Evolutionary conservation across 2,797 vertebrate genomes (phyloP).

Genomic region (Pseudochirops cupreus): DNA sequence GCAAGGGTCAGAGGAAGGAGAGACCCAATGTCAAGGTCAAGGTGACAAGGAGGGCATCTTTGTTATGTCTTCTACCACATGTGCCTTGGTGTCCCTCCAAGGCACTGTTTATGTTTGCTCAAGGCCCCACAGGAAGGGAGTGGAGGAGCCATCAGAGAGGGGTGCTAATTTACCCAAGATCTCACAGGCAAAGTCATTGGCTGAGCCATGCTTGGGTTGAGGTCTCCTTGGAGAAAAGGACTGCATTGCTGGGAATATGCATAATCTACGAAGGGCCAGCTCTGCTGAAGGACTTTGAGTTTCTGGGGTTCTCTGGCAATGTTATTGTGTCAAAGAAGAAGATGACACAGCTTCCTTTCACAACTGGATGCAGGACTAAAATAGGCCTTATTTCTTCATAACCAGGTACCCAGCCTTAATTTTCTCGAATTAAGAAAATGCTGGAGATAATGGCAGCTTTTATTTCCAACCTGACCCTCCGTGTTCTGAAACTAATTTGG

Average conservation of each 20-base stretch:
- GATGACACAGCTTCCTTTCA: constrained; percentile 49
- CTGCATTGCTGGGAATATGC: not conserved
- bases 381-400: constrained; percentile 61
- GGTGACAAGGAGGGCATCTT: not conserved
- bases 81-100: not conserved
- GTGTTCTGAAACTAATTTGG: constrained; percentile 93
- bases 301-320: constrained; percentile 8
- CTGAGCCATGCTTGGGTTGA: not conserved
- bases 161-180: not conserved
- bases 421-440: constrained; percentile 81
- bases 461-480: constrained; percentile 87
- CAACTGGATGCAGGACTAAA: constrained; percentile 55
- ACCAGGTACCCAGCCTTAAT: constrained; percentile 62
- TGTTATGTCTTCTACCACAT: not conserved
- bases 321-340: constrained; percentile 20
- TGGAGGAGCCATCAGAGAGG: not conserved
- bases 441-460: constrained; percentile 80
- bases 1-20: not conserved
- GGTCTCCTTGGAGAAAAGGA: constrained; percentile 46
- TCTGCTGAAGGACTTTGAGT: constrained; percentile 10
- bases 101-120: not conserved
- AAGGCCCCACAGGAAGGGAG: not conserved
- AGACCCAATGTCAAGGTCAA: not conserved
- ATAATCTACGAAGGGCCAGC: not conserved
- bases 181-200: not conserved